Evolutionary conservation across 1,140 invertebrate genomes (phyloP).

Genomic region (Cyrtorhinus lividipennis): DNA sequence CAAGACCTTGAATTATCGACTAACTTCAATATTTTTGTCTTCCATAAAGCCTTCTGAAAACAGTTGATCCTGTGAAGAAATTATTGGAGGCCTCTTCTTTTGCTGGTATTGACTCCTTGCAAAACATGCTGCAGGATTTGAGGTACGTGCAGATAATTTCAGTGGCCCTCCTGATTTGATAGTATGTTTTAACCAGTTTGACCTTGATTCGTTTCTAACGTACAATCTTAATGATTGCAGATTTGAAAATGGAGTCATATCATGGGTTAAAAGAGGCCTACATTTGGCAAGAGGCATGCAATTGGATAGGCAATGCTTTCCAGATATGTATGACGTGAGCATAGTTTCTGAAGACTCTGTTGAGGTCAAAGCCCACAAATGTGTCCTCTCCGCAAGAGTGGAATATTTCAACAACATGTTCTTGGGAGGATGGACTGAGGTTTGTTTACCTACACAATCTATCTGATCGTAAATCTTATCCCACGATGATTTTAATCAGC

Average conservation of each 20-base stretch:
- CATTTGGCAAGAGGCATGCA: neutral
- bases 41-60: slow-evolving; percentile 1
- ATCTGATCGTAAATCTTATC: too few relatives aligned
- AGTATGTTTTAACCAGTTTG: neutral
- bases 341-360: slow-evolving; percentile 41
- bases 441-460: neutral
- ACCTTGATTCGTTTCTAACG: neutral
- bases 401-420: slow-evolving; percentile 67
- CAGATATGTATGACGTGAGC: slow-evolving; percentile 44
- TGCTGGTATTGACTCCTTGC: neutral
- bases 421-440: slow-evolving; percentile 51
- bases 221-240: slow-evolving; percentile 28
- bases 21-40: slow-evolving; percentile 1
- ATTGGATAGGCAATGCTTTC: slow-evolving; percentile 29
- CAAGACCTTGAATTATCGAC: too few relatives aligned
- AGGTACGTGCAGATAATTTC: neutral
- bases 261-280: neutral
- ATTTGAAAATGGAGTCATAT: slow-evolving; percentile 28
- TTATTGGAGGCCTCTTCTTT: slow-evolving; percentile 39
- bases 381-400: slow-evolving; percentile 49
- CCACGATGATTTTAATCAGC: too few relatives aligned
- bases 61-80: slow-evolving; percentile 35
- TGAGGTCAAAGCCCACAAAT: slow-evolving; percentile 51
- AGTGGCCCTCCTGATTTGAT: neutral
- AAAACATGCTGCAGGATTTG: neutral